These are phyloP conservation scores for Delichon dasypus DNA, from an alignment of 2,797 vertebrate species.

Conservation along the genomic window DNA sequence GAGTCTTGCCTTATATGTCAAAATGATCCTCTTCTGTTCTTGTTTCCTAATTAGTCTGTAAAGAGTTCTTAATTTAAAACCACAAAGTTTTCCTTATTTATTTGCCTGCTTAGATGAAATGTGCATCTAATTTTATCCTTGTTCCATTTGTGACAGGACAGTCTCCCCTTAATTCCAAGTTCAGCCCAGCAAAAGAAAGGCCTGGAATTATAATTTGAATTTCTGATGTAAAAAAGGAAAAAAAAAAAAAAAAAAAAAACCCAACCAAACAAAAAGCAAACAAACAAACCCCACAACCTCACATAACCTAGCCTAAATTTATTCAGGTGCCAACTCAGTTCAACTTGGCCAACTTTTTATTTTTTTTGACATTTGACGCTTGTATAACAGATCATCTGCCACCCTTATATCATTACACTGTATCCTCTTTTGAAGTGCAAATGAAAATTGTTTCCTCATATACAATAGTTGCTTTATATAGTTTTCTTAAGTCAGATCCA, in stretches of 20 bases:
- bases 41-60: neutral
- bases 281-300: too few species aligned
- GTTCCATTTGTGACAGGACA: neutral
- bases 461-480: slow-evolving; percentile 63
- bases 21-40: neutral
- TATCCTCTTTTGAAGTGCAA: slow-evolving; percentile 52
- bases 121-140: neutral
- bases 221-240: neutral
- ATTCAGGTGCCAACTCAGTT: slow-evolving; percentile 20
- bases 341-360: neutral
- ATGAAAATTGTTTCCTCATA: slow-evolving; percentile 62
- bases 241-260: too few species aligned
- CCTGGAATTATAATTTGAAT: neutral
- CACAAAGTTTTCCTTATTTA: neutral
- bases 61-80: neutral
- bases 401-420: neutral
- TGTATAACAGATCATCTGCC: slow-evolving; percentile 46
- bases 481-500: slow-evolving; percentile 68
- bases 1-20: neutral
- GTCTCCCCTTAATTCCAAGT: neutral
- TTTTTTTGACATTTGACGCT: neutral
- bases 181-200: neutral
- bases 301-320: neutral
- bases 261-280: neutral
- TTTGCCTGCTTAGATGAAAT: neutral